phyloP scores from a whole-genome alignment of 30 jellyfish, hydroid and myxozoan genomes.

The Morbakka virulenta region DNA sequence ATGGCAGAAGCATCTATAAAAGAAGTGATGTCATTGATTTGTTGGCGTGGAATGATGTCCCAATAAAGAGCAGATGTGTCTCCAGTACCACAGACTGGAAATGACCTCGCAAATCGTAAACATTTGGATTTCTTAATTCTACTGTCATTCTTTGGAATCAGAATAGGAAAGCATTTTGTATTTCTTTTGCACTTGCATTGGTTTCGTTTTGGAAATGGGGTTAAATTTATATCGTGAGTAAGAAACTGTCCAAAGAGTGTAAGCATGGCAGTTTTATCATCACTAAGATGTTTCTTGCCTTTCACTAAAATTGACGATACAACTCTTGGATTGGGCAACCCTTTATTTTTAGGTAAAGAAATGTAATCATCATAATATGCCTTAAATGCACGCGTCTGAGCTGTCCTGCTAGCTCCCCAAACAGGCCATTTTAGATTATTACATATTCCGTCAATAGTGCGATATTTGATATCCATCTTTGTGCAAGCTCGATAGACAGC shows the following conservation, averaged over 20 bases:
- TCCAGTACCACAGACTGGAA: not conserved
- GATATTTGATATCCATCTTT: not conserved
- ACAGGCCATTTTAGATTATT: not conserved
- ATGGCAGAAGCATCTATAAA: not conserved
- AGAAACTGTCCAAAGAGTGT: slow-evolving; percentile 13
- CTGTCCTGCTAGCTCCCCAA: not conserved
- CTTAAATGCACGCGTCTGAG: not conserved
- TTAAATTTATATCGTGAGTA: slow-evolving; percentile 5
- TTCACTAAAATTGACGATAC: not conserved
- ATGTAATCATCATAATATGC: not conserved
- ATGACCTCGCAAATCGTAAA: not conserved
- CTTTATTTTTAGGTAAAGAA: not conserved
- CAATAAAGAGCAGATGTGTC: not conserved
- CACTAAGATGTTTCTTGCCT: not conserved
- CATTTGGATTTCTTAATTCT: not conserved
- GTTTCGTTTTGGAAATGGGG: not conserved
- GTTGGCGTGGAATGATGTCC: not conserved
- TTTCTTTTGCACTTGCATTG: not conserved
- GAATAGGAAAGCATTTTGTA: slow-evolving; percentile 11
- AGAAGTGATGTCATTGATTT: not conserved
- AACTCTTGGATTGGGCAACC: not conserved
- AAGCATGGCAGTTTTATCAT: not conserved
- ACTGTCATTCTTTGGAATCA: not conserved
- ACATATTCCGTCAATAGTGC: not conserved
- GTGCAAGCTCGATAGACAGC: not conserved